Evolutionary conservation across 1,140 invertebrate genomes (phyloP).

Genomic region (Cataglyphis hispanica): DNA sequence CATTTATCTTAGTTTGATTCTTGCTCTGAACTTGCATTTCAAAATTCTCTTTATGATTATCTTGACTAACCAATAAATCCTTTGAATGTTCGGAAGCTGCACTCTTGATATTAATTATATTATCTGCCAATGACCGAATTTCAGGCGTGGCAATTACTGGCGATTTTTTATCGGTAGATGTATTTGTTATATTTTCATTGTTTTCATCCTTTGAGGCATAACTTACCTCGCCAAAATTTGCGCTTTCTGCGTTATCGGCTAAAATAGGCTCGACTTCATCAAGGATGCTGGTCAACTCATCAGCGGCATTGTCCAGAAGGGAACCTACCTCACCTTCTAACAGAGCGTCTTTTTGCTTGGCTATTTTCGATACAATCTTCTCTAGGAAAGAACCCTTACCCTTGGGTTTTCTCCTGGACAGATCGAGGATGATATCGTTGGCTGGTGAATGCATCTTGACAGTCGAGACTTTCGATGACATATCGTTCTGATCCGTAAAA

Average conservation of each 20-base stretch:
- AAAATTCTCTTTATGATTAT: constrained; percentile 6
- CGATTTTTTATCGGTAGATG: background rate
- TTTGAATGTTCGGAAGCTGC: background rate
- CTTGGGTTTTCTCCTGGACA: constrained; percentile 81
- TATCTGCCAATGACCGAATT: background rate
- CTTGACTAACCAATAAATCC: background rate
- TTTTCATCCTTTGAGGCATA: background rate
- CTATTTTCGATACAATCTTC: constrained; percentile 85
- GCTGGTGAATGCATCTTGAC: constrained; percentile 58
- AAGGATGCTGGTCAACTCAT: constrained; percentile 79
- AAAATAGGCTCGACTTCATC: constrained; percentile 74
- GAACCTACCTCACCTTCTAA: constrained; percentile 79
- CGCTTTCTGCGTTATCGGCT: background rate
- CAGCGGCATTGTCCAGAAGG: constrained; percentile 75
- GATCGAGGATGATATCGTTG: constrained; percentile 84
- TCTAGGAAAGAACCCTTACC: constrained; percentile 82
- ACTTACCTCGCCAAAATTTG: background rate
- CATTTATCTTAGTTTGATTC: constrained; percentile 10
- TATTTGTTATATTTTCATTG: background rate
- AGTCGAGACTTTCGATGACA: background rate
- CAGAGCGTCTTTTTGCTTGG: constrained; percentile 83
- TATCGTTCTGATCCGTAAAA: background rate
- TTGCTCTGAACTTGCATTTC: constrained; percentile 11
- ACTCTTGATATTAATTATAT: background rate
- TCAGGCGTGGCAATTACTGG: background rate